Evolutionary conservation across 92 coral and sea anemone genomes (phyloP).

Genomic region (Actinostola sp.): DNA sequence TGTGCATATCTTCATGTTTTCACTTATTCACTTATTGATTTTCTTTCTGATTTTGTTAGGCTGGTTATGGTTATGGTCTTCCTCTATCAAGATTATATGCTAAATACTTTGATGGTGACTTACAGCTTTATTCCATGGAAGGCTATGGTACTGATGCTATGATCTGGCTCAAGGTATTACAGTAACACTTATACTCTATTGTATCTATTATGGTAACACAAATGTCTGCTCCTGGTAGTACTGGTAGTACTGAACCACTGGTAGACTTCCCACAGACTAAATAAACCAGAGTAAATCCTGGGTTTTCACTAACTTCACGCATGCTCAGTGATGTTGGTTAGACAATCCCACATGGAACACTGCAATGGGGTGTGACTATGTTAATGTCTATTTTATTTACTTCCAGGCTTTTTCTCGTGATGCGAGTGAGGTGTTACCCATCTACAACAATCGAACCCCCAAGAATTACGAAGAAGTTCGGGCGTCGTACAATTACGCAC

Average conservation of each 20-base stretch:
- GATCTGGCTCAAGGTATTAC: slow-evolving; percentile 92
- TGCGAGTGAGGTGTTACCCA: slow-evolving; percentile 91
- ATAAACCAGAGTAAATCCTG: too few species aligned
- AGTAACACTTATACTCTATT: too few species aligned
- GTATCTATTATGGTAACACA: too few species aligned
- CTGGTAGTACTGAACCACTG: too few species aligned
- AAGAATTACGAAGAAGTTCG: slow-evolving; percentile 92
- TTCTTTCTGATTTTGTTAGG: slow-evolving; percentile 36
- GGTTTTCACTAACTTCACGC: too few species aligned
- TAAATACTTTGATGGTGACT: slow-evolving; percentile 94
- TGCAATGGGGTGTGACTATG: too few species aligned
- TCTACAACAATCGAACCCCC: slow-evolving; percentile 90
- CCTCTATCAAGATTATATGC: slow-evolving; percentile 98
- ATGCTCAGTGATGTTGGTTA: too few species aligned
- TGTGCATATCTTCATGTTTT: too few species aligned
- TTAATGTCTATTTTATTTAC: not conserved
- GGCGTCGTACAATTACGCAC: slow-evolving; percentile 76
- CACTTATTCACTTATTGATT: too few species aligned
- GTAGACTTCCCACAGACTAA: too few species aligned
- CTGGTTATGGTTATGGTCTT: slow-evolving; percentile 99
- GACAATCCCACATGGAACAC: too few species aligned
- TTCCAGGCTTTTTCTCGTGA: slow-evolving; percentile 86
- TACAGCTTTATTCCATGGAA: slow-evolving; percentile 94
- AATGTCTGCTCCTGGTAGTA: too few species aligned
- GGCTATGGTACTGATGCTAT: slow-evolving; percentile 99